Base-by-base conservation (phyloP, 1,140 invertebrate genomes). In the Plodia interpunctella region DNA sequence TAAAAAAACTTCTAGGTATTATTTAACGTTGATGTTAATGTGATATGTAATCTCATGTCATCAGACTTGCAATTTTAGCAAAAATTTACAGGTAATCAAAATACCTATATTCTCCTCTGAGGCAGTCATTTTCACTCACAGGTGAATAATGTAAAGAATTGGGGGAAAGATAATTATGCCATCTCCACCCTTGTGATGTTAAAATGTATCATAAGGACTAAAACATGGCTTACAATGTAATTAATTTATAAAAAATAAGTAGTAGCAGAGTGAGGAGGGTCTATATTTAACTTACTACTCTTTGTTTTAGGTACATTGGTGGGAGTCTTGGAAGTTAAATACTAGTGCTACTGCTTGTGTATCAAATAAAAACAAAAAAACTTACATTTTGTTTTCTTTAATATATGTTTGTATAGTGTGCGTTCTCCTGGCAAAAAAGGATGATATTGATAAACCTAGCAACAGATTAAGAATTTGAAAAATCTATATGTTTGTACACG, bases 131-230 rank as follows among this genome's bases (percentile, higher is more conserved):
- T 57, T 73, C 71, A 79, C 63, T 52, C 38, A 5, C 19, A 63
- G 83, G 71, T 72, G 76, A 75, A 57, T 67, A 75, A 80, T 79
- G 78, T 63, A 76, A 86, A 88, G 83, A 88, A 84, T 75, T 63
- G 56, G 76, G 78, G 83, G 85, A 72, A 56, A 88, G 56, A 84
- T 65, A 78, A 62, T 17, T 55, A 53, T 69, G 75, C 77, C 63
- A 57, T 59, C 70, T 87, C 81, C 81, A 80, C 80, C 74, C 81
- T 80, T 74, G 54, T 68, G 56, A 65, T 78, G 61, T 19, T 58
- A 57, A n/a, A 68, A 38, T 59, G 8, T 57, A 58, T 67, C 55
- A 28, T 30, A 60, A 76, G 80, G 77, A 87, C 81, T 87, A 76
- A 61, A 49, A 52, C 61, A 65, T 62, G 70, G 70, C 66, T 59